These are phyloP conservation scores for Drosophila kokeensis DNA, from an alignment of 2,888 invertebrate species.

Conservation along the genomic window DNA sequence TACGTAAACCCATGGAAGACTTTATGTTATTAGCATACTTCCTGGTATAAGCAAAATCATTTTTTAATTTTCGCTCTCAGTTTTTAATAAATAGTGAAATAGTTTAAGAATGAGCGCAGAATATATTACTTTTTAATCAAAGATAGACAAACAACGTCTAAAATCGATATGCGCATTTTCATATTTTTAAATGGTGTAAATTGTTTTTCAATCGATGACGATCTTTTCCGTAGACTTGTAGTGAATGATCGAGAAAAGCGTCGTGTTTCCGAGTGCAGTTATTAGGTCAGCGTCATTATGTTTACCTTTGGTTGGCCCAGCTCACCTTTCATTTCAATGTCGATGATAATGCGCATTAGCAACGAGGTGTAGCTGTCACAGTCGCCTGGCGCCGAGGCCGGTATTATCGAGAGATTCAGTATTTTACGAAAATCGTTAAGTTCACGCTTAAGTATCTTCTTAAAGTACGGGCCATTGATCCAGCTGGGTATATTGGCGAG, in stretches of 20 bases:
- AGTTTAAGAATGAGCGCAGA: not conserved
- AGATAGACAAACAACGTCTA: not conserved
- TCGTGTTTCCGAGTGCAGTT: not conserved
- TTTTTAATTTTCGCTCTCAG: not conserved
- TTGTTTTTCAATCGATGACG: not conserved
- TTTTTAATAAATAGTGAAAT: not conserved
- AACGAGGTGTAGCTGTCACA: constrained; percentile 83
- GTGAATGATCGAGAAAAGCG: not conserved
- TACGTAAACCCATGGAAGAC: not conserved
- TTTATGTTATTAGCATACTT: not conserved
- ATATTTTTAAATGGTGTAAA: not conserved
- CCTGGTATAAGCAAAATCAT: not conserved
- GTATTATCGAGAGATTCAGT: constrained; percentile 73
- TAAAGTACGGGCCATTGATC: constrained; percentile 79
- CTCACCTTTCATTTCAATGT: constrained; percentile 82
- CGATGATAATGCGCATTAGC: constrained; percentile 81
- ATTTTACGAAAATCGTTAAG: constrained; percentile 73
- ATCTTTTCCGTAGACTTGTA: not conserved
- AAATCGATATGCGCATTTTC: not conserved
- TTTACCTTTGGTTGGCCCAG: constrained; percentile 32
- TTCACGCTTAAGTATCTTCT: constrained; percentile 75
- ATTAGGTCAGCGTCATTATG: constrained; percentile 28
- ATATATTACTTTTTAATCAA: not conserved
- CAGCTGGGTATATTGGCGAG: constrained; percentile 73
- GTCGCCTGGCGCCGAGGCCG: constrained; percentile 82